Evolutionary conservation across 2,113 vertebrate genomes (phyloP), one percentile per base, ranked within the genome.

Genomic region (Pygoscelis adeliae): DNA sequence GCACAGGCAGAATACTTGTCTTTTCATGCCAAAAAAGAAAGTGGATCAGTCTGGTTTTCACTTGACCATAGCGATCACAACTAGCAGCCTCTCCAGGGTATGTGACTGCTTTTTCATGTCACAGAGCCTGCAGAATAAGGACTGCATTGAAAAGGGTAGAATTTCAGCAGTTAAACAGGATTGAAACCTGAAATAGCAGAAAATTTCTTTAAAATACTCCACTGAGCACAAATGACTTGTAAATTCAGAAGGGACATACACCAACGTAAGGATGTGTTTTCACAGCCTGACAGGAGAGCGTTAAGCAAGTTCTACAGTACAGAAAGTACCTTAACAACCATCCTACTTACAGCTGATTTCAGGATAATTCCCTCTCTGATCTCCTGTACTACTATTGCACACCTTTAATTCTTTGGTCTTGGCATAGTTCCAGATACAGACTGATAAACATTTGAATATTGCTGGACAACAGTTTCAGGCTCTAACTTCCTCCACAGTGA

Each of bases 331-430:
- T 89, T 85, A 94, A 78, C 72, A 94, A 59, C 29, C 73, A 88
- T 34, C 73, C 95, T 83, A 40, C 84, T 94, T 67, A 61, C 56
- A 91, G 78, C 66, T 91, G 77, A 79, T 91, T 79, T 27, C 69
- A 53, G 61, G 70, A 58, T 91, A 95, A 91, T 89, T 91, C 77
- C 84, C 47, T 76, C 78, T 66, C 50, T 80, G 79, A 90, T 92
- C 83, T 87, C 77, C 77, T 82, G 80, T 19, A 53, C 81, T 87
- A 23, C 76, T 85, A 84, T 18, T 71, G 84, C 36, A 93, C 29
- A 87, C 56, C 47, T 89, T 74, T 69, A 85, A 61, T 50, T 55
- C 73, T 73, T 80, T 27, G 3, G 59, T 67, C 73, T 22, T 70
- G 56, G 49, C 78, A 59, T 4, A 78, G 73, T 36, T 95, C 65